These are phyloP conservation scores for Gnathonemus longibarbis DNA, from an alignment of 2,113 vertebrate species.

Conservation along the genomic window DNA sequence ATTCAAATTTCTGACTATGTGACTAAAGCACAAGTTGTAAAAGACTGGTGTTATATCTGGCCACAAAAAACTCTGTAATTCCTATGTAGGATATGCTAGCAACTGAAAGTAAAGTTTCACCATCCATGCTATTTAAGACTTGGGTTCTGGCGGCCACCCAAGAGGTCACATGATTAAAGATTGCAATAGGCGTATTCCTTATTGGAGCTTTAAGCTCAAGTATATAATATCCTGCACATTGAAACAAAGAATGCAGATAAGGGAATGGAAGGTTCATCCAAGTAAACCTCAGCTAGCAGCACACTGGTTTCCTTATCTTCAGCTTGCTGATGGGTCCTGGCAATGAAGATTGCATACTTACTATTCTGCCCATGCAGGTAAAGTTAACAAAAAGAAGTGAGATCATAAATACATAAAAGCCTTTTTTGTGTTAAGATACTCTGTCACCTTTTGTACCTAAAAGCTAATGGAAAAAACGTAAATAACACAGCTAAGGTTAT, in stretches of 20 bases:
- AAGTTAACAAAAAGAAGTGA: not conserved
- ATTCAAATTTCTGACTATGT: not conserved
- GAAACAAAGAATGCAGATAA: not conserved
- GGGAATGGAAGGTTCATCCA: not conserved
- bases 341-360: not conserved
- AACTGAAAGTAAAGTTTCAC: not conserved
- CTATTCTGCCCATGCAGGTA: not conserved
- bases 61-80: not conserved
- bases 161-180: not conserved
- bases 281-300: not conserved
- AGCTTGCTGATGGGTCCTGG: not conserved
- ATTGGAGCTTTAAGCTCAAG: not conserved
- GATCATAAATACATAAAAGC: not conserved
- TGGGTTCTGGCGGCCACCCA: not conserved
- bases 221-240: not conserved
- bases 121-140: not conserved
- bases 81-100: not conserved
- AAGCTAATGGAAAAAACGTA: not conserved
- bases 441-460: not conserved
- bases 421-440: not conserved
- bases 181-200: not conserved
- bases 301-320: not conserved
- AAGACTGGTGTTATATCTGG: not conserved
- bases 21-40: not conserved
- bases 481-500: not conserved